Evolutionary conservation across 2,113 vertebrate genomes (phyloP), one percentile per base, ranked within the genome.

Genomic region (Leptosomus discolor): DNA sequence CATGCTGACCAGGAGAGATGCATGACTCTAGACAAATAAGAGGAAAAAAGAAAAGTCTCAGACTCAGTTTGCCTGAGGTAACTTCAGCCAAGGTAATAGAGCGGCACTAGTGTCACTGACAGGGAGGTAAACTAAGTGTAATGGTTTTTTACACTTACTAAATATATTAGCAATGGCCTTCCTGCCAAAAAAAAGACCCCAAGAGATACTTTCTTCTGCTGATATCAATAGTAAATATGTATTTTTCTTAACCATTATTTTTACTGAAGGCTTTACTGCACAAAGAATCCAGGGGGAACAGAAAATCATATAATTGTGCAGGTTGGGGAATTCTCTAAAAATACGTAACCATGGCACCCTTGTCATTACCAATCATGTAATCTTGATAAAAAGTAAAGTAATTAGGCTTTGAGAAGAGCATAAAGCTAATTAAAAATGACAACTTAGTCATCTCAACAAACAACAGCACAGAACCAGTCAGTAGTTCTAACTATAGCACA

Each of bases 381-480:
- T 97, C 96, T 97, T 98, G 96, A 98, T 98, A 96, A 97, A 98
- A 98, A 98, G 94, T 98, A 98, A 97, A 97, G 97, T 97, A 98
- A 98, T 98, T 98, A 98, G 97, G 94, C 90, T 97, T 96, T 97
- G 98, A 98, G 95, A 98, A 93, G 95, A 97, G 79, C 81, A 97
- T 94, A 98, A 97, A 96, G 89, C 97, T 98, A 98, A 98, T 98
- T 98, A 98, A 98, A 98, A 98, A 97, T 98, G 98, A 98, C 98
- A 98, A 97, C 91, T 95, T 96, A 96, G 90, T 98, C 97, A 98
- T 98, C 84, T 98, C 96, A 95, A 97, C 95, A 98, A 98, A 97
- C 92, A 97, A 74, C 71, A 93, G 43, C 82, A 90, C 45, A 73
- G 91, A 97, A 84, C 68, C 82, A 92, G 83, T 91, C 90, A 69